Percentiles rank a stretch among this genome's conserved stretches.
phyloP scores from a whole-genome alignment of 2,888 invertebrate genomes.

The Cordilura impudica region DNA sequence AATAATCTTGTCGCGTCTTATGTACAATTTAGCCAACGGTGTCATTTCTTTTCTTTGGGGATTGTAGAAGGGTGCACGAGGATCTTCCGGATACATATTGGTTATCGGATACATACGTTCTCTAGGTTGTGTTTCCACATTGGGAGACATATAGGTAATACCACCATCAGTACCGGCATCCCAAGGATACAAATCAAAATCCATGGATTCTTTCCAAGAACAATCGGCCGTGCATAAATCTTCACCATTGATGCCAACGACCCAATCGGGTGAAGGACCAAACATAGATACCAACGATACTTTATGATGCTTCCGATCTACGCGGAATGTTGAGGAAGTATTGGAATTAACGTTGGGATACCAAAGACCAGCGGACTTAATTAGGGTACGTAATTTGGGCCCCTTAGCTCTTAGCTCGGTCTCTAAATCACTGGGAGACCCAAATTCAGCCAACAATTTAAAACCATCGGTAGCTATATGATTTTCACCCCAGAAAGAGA shows the following conservation, averaged over 20 bases:
- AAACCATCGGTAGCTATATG: slow-evolving; percentile 93
- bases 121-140: slow-evolving; percentile 86
- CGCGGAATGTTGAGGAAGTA: slow-evolving; percentile 88
- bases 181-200: slow-evolving; percentile 93
- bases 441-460: slow-evolving; percentile 84
- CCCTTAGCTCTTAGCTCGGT: slow-evolving; percentile 92
- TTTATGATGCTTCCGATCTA: slow-evolving; percentile 90
- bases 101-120: slow-evolving; percentile 94
- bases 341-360: slow-evolving; percentile 92
- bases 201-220: slow-evolving; percentile 91
- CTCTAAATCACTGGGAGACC: slow-evolving; percentile 92
- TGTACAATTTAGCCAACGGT: slow-evolving; percentile 90
- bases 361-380: slow-evolving; percentile 94
- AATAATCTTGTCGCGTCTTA: slow-evolving; percentile 86
- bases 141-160: slow-evolving; percentile 92
- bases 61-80: slow-evolving; percentile 94
- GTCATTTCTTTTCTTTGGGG: slow-evolving; percentile 83
- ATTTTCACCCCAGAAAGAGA: slow-evolving; percentile 94
- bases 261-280: slow-evolving; percentile 98
- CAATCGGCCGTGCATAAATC: slow-evolving; percentile 94
- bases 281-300: slow-evolving; percentile 93
- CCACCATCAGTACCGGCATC: slow-evolving; percentile 98
- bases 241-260: slow-evolving; percentile 92
- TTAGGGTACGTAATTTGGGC: slow-evolving; percentile 86
- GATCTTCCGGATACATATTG: slow-evolving; percentile 92